Conservation (phyloP, 2,113 vertebrate species). For the Pelecanoides urinatrix region DNA sequence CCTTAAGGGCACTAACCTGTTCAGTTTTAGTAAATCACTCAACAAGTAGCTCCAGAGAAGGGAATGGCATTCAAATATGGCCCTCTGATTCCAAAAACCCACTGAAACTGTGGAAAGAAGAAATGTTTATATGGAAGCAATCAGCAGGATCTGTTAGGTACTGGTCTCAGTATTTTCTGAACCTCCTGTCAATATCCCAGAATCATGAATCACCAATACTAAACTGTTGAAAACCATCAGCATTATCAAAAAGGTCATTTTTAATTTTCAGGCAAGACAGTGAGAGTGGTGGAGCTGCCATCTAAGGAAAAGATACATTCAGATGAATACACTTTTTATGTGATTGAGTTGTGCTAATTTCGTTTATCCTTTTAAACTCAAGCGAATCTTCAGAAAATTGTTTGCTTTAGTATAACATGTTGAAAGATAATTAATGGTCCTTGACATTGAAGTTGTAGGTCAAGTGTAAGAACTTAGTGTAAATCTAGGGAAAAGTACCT, state of each 20-base stretch:
- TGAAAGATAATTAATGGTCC: conserved; percentile 4
- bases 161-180: background rate
- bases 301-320: background rate
- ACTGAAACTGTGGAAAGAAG: background rate
- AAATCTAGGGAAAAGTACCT: too few relatives aligned
- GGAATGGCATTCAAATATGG: background rate
- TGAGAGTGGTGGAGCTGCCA: background rate
- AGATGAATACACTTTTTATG: background rate
- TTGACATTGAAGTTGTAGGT: conserved; percentile 22
- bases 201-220: background rate
- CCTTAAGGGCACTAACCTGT: background rate
- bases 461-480: background rate
- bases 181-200: background rate
- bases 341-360: background rate
- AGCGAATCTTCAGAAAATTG: background rate
- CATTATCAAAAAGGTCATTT: background rate
- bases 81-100: background rate
- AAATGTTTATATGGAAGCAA: background rate
- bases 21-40: background rate
- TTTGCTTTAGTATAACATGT: background rate
- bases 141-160: background rate
- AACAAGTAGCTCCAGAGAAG: background rate
- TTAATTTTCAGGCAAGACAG: background rate
- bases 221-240: background rate
- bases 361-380: background rate